Evolutionary conservation across 1,140 invertebrate genomes (phyloP).

Genomic region (Goniozus legneri): DNA sequence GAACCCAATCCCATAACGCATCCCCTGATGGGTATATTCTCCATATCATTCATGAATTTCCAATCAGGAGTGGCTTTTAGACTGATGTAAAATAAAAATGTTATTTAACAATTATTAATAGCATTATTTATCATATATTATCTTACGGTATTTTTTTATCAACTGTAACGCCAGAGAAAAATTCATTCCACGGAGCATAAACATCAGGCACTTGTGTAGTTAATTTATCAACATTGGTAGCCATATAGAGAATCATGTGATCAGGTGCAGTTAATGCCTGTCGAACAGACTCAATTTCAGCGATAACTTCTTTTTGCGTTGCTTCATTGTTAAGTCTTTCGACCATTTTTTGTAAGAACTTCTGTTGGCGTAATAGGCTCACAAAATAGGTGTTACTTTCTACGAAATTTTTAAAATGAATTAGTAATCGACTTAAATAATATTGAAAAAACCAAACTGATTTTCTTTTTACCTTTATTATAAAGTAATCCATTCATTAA

Average conservation of each 20-base stretch:
- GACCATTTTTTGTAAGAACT: constrained; percentile 69
- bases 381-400: constrained; percentile 71
- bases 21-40: constrained; percentile 43
- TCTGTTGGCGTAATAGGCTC: constrained; percentile 71
- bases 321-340: constrained; percentile 58
- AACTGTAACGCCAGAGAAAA: constrained; percentile 40
- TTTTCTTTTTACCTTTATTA: constrained; percentile 55
- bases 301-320: constrained; percentile 57
- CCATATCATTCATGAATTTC: constrained; percentile 40
- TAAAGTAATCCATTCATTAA: constrained; percentile 64
- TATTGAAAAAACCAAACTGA: neutral
- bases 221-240: constrained; percentile 66
- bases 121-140: neutral
- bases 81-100: constrained; percentile 36
- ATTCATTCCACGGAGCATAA: constrained; percentile 57
- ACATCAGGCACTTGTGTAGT: constrained; percentile 48
- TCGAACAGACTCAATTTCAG: constrained; percentile 62
- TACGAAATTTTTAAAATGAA: constrained; percentile 39
- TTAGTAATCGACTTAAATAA: neutral
- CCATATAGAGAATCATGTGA: constrained; percentile 68
- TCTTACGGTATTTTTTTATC: constrained; percentile 43
- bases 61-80: constrained; percentile 55
- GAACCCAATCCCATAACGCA: constrained; percentile 78
- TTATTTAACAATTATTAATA: neutral
- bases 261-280: constrained; percentile 57